Percentiles rank a stretch among this genome's conserved stretches.
These are phyloP conservation scores for Chamaea fasciata DNA, from an alignment of 2,113 vertebrate genomes.

Conservation along the genomic window DNA sequence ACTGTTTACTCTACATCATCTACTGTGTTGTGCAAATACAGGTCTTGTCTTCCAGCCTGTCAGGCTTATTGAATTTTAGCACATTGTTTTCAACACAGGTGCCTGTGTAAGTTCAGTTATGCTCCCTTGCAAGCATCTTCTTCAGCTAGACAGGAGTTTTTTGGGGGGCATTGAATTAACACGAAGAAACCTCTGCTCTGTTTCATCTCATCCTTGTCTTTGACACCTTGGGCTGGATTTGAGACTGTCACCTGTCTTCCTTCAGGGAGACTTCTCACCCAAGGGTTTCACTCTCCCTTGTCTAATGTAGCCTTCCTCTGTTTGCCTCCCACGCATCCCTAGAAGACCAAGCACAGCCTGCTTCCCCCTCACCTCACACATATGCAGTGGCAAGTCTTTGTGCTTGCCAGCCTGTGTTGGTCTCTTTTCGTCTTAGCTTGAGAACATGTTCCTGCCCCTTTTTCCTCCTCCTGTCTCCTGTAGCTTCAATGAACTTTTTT, in stretches of 20 bases:
- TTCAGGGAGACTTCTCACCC: background rate
- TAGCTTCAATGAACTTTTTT: background rate
- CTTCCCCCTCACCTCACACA: background rate
- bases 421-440: background rate
- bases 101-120: background rate
- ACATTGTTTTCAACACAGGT: background rate
- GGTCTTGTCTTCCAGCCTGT: background rate
- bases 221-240: background rate
- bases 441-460: background rate
- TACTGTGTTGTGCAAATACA: background rate
- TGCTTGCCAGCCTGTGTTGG: background rate
- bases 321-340: background rate
- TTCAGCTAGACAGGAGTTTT: background rate
- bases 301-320: background rate
- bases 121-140: background rate
- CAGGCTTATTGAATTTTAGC: background rate
- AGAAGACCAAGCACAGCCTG: background rate
- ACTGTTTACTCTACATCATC: background rate
- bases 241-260: background rate
- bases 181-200: background rate
- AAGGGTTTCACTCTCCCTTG: rapidly evolving
- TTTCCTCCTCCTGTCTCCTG: background rate
- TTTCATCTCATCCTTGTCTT: background rate
- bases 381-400: background rate
- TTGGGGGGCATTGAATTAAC: background rate